Conservation (phyloP, 30 jellyfish, hydroid and myxozoan genomes). For the Chironex yamaguchii region DNA sequence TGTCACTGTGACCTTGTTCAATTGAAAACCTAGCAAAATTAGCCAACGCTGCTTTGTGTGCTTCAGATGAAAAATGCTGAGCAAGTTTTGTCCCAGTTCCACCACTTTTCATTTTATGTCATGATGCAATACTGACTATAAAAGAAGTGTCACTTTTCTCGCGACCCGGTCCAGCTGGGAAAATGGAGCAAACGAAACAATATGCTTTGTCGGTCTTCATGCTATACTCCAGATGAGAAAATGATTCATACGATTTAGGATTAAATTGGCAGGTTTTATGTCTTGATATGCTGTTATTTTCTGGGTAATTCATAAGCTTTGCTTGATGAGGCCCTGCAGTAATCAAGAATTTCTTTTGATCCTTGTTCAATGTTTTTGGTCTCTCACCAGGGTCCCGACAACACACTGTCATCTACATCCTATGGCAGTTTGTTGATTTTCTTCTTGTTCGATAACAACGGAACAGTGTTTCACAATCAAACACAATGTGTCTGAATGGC, state of each 20-base stretch:
- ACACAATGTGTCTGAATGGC: too few species aligned
- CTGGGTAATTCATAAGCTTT: conserved; percentile 4
- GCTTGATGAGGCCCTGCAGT: conserved; percentile 55
- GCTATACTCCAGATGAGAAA: conserved; percentile 54
- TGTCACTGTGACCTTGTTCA: neutral
- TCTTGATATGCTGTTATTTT: conserved; percentile 10
- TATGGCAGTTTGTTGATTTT: conserved; percentile 5
- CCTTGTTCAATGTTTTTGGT: neutral
- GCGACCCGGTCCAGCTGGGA: conserved; percentile 63
- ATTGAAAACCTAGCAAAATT: conserved; percentile 41
- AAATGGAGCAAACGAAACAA: conserved; percentile 44
- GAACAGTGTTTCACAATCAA: conserved; percentile 5
- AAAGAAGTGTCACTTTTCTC: conserved; percentile 45
- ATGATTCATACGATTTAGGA: conserved; percentile 23
- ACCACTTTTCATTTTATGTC: conserved; percentile 55
- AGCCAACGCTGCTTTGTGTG: conserved; percentile 64
- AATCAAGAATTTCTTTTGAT: neutral
- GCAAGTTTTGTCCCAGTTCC: conserved; percentile 14
- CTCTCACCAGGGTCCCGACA: neutral
- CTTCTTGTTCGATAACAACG: neutral
- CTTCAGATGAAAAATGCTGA: conserved; percentile 53
- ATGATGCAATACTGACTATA: conserved; percentile 24
- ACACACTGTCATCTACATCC: conserved; percentile 7
- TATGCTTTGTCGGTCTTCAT: conserved; percentile 24
- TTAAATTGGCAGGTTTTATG: conserved; percentile 7